These are phyloP conservation scores for Oryzias sinensis DNA, from an alignment of 2,797 vertebrate genomes.

Conservation along the genomic window DNA sequence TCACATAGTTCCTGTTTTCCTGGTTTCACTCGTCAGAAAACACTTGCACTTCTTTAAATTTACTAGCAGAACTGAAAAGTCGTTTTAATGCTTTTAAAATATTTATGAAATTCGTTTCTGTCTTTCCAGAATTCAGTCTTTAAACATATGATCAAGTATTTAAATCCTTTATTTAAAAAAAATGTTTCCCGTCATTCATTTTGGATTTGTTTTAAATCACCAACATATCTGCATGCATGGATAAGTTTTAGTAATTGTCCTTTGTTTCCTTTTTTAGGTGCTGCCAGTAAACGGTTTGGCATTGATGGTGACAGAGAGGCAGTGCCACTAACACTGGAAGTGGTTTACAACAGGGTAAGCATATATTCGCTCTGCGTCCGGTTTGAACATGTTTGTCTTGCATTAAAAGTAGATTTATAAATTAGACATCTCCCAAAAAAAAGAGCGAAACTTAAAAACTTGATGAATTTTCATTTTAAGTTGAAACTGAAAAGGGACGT, in stretches of 20 bases:
- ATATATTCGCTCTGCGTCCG: not conserved
- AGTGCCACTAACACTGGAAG: conserved; percentile 89
- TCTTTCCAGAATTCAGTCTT: not conserved
- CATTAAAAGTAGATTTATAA: not conserved
- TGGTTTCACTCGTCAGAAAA: conserved; percentile 33
- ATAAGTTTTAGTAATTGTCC: not conserved
- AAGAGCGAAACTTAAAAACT: not conserved
- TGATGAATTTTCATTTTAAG: not conserved
- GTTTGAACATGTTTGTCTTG: not conserved
- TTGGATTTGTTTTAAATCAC: too few species aligned
- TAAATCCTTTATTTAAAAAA: too few species aligned
- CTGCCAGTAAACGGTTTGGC: conserved; percentile 92
- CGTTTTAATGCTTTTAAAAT: not conserved
- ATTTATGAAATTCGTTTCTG: not conserved
- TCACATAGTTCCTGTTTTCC: conserved; percentile 41
- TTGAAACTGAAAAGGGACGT: not conserved
- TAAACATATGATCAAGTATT: not conserved
- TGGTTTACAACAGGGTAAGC: conserved; percentile 89
- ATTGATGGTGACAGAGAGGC: conserved; percentile 96
- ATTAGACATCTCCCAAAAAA: not conserved
- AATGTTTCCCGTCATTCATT: too few species aligned
- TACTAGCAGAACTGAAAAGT: conserved; percentile 21
- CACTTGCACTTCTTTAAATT: conserved; percentile 47
- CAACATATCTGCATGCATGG: too few species aligned
- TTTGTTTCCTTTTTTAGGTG: conserved; percentile 73